Evolutionary conservation across 2,113 vertebrate genomes (phyloP), one percentile per base, ranked within the genome.

Genomic region (Carassius carassius): DNA sequence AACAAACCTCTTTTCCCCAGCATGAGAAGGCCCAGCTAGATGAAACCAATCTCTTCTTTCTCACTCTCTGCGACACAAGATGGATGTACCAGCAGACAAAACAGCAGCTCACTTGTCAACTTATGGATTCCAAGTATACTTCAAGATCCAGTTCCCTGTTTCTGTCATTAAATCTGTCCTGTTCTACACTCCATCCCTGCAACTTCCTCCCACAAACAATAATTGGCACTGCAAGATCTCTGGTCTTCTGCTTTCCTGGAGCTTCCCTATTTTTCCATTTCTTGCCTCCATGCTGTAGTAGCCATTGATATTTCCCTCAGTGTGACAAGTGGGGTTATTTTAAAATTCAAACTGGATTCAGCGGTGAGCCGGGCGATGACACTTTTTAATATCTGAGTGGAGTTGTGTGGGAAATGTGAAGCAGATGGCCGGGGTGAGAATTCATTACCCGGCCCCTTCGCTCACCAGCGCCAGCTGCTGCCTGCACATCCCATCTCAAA

Each of bases 341-440:
- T 94, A 94, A 94, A 94, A 93, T 95, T 95, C 94, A 94, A 93
- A 82, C 91, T 91, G 92, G 94, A 94, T 95, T 94, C 93, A 93
- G 94, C 91, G 92, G 94, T 93, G 92, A 92, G 91, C 89, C 81
- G 78, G 91, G 92, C 91, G 78, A 87, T 93, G 95, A 91, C 93
- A 92, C 87, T 84, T 92, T 95, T 96, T 96, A 96, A 96, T 96
- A 97, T 96, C 95, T 94, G 95, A 92, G 85, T 94, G 93, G 65
- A 92, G 91, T 95, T 92, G 85, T 86, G 91, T 92, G 44, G 89
- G 89, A 90, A 37, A 91, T 47, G 90, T 92, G 94, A 94, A 93
- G 93, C 93, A 94, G 88, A 85, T 79, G 74, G 69, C 80, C 19
- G 2, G 83, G 80, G 73, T 87, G 84, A 87, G 86, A 90, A 93